phyloP scores from a whole-genome alignment of 2,797 vertebrate species.

The Moxostoma hubbsi region DNA sequence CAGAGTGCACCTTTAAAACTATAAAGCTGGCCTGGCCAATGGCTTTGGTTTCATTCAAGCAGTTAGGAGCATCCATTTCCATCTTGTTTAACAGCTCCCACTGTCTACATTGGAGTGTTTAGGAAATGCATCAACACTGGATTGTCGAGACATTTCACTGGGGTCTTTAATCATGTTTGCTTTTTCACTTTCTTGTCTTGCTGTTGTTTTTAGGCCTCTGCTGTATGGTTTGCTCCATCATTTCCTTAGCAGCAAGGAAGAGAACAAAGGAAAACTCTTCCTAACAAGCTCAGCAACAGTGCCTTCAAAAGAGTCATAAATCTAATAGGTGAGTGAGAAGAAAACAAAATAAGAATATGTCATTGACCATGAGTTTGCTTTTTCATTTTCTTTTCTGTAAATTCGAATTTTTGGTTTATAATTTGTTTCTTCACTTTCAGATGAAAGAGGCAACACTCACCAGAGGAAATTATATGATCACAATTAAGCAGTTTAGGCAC shows the following conservation, averaged over 20 bases:
- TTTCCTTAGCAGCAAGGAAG: slow-evolving; percentile 79
- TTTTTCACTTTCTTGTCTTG: background rate
- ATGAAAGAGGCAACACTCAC: background rate
- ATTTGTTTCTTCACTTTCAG: background rate
- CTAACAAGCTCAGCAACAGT: slow-evolving; percentile 68
- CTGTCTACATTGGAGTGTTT: no score
- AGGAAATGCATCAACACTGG: no score
- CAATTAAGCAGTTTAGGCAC: background rate
- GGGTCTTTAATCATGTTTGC: no score
- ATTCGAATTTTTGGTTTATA: background rate
- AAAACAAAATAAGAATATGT: background rate
- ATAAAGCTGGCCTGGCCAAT: no score
- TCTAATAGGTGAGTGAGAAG: background rate
- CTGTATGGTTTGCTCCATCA: slow-evolving; percentile 89
- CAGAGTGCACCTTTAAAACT: no score
- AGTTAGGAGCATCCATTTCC: no score
- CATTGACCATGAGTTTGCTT: background rate
- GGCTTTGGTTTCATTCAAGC: no score
- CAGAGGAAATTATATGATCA: background rate
- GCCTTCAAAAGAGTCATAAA: slow-evolving; percentile 46
- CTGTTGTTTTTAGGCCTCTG: slow-evolving; percentile 83
- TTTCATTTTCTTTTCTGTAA: background rate
- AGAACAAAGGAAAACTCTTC: slow-evolving; percentile 68
- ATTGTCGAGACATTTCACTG: no score
- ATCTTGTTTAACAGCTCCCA: no score